Base-by-base conservation (phyloP, 2,888 invertebrate genomes). In the Diarsia mendica region DNA sequence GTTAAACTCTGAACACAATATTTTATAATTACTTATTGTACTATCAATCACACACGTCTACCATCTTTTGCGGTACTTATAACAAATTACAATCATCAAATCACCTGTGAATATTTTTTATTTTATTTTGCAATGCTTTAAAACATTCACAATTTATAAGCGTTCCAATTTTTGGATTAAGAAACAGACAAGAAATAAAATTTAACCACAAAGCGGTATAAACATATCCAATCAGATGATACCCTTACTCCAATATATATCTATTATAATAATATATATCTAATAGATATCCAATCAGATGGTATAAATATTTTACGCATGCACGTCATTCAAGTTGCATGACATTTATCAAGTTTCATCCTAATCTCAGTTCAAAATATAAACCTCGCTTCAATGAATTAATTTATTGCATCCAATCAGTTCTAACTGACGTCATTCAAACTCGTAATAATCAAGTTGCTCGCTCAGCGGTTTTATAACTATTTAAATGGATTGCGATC, bases 401-500 rank as follows among this genome's bases (percentile, higher is more conserved):
- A 20, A 65, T 83, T 71, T 67, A 78, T 73, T 39, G 10, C 8
- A 61, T 65, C 48, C 51, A 66, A 69, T 76, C 39, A 63, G 48
- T 85, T 77, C 23, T 46, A 28, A 63, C 53, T 60, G 51, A 70
- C 77, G 70, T 74, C 67, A 76, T 75, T 33, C 46, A 18, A 75
- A 70, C 79, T 82, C 77, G 82, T 79, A 82, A 87, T 88, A 86
- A 89, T 87, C 79, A 85, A 89, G 83, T 87, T 83, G 80, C 79
- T 75, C 82, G 83, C 78, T 89, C 89, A 89, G 90, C 85, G 87
- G 85, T 90, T 91, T 91, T 84, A 86, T 86, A 88, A 88, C 87
- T 89, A 88, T 91, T 91, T 90, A 92, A 91, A 90, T 88, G 88
- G 88, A 91, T 91, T 90, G 90, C 87, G 80, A 85, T 85, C 86